Percentiles rank a stretch among this genome's conserved stretches.
These are phyloP conservation scores for Merops nubicus DNA, from an alignment of 2,113 vertebrate species.

Conservation along the genomic window DNA sequence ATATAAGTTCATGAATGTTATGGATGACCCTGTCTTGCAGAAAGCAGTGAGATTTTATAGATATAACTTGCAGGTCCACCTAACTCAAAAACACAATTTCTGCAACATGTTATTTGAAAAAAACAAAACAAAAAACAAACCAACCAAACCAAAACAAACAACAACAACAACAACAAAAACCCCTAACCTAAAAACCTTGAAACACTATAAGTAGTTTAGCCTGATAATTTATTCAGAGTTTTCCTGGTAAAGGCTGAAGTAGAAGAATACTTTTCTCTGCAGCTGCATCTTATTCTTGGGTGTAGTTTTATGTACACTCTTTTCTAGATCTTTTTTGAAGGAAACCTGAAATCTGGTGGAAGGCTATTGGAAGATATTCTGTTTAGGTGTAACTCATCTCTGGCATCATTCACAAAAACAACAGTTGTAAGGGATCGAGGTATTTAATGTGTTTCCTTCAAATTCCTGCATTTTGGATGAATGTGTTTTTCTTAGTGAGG, in stretches of 20 bases:
- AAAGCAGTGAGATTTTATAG: not conserved
- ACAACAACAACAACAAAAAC: too few relatives aligned
- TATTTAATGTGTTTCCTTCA: not conserved
- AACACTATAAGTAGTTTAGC: not conserved
- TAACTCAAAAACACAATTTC: not conserved
- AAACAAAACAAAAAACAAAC: too few relatives aligned
- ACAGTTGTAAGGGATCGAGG: not conserved
- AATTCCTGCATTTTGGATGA: not conserved
- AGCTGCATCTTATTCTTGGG: not conserved
- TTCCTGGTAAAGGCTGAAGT: not conserved
- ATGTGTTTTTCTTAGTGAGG: not conserved
- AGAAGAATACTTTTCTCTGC: not conserved
- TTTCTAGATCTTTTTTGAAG: not conserved
- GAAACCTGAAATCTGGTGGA: not conserved
- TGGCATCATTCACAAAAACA: not conserved
- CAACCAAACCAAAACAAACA: not conserved
- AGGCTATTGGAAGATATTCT: not conserved
- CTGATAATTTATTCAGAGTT: not conserved
- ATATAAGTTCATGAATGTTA: not conserved
- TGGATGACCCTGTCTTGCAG: not conserved
- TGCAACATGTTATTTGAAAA: accelerated
- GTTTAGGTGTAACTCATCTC: not conserved
- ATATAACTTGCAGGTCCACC: not conserved
- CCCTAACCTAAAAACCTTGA: too few relatives aligned
- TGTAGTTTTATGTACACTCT: not conserved